Evolutionary conservation across 1,140 invertebrate genomes (phyloP).

Genomic region (Patella vulgata): DNA sequence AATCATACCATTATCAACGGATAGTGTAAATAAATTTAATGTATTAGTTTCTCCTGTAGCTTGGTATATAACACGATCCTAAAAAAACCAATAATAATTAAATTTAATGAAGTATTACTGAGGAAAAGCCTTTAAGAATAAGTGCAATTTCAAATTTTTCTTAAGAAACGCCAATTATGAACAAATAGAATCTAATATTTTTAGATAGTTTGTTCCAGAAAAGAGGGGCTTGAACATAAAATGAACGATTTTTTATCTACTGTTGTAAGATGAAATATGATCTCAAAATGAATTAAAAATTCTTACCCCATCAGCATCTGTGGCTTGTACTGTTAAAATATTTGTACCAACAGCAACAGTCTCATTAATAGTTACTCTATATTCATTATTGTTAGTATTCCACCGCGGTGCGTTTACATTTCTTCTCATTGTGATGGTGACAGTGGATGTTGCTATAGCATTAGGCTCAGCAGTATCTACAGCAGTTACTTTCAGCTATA

Average conservation of each 20-base stretch:
- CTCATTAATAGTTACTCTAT: conserved; percentile 59
- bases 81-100: conserved; percentile 3
- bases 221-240: too few species aligned
- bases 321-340: conserved; percentile 29
- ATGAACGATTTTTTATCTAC: too few species aligned
- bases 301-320: conserved; percentile 43
- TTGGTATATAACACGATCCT: conserved; percentile 39
- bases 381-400: conserved; percentile 74
- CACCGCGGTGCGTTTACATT: conserved; percentile 39
- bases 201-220: too few species aligned
- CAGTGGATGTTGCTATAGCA: conserved; percentile 30
- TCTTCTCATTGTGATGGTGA: conserved; percentile 38
- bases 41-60: conserved; percentile 27
- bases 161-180: too few species aligned
- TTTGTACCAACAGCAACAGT: conserved; percentile 15
- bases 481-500: conserved; percentile 40
- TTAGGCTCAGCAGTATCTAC: conserved; percentile 34
- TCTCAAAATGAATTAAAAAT: too few species aligned
- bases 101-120: neutral
- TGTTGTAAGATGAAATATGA: too few species aligned
- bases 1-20: conserved; percentile 32
- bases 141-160: too few species aligned
- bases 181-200: too few species aligned
- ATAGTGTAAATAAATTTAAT: conserved; percentile 32
- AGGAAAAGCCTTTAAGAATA: too few species aligned